Percentiles rank a stretch among this genome's conserved stretches.
Conservation (phyloP, 2,797 vertebrate species). For the Pangasius macronema region DNA sequence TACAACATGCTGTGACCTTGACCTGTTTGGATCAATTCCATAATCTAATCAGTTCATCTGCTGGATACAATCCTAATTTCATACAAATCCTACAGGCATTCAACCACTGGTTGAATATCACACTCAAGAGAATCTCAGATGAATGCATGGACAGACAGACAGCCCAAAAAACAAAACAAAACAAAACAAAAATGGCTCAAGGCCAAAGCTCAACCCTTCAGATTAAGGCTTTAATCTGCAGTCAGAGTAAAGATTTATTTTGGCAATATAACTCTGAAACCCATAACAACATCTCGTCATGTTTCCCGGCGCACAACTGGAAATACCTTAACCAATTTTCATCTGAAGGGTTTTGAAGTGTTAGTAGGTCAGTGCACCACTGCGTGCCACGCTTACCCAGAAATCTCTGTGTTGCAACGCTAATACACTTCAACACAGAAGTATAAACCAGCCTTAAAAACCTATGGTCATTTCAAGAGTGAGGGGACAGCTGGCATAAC, state of each 20-base stretch:
- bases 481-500: not conserved
- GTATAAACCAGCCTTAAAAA: slow-evolving; percentile 2
- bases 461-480: not conserved
- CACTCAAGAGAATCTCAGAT: not conserved
- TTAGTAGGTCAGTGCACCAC: not conserved
- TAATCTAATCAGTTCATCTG: not conserved
- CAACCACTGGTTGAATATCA: too few species aligned
- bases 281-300: not conserved
- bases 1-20: not conserved
- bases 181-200: not conserved
- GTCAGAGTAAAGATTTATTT: not conserved
- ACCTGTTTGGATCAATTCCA: not conserved
- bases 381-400: too few species aligned
- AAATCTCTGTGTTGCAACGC: not conserved
- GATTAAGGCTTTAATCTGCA: not conserved
- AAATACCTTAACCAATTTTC: not conserved
- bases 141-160: not conserved
- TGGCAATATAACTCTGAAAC: not conserved
- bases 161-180: too few species aligned
- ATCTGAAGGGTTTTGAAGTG: not conserved
- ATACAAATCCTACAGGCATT: not conserved
- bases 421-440: slow-evolving; percentile 4
- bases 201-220: not conserved
- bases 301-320: not conserved
- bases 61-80: not conserved